Percentiles rank a stretch among this genome's conserved stretches.
Evolutionary conservation across 2,888 invertebrate genomes (phyloP).

Genomic region (Torymus tubicola): DNA sequence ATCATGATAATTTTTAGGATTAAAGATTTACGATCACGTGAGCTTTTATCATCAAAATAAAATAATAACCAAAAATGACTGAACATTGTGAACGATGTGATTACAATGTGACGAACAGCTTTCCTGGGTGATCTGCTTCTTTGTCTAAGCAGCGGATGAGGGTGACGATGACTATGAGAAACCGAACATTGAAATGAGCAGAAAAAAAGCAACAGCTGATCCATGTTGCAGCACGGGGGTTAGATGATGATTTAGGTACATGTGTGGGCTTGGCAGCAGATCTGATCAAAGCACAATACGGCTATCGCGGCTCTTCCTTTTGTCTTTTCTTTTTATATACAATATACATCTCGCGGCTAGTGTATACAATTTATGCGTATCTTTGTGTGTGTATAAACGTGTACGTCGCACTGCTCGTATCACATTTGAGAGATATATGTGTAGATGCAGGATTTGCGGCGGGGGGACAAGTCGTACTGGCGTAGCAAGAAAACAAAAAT

Average conservation of each 20-base stretch:
- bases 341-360: slow-evolving; percentile 3
- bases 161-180: slow-evolving; percentile 5
- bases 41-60: not conserved
- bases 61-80: not conserved
- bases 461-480: slow-evolving; percentile 44
- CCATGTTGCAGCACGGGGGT: slow-evolving; percentile 65
- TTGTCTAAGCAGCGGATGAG: slow-evolving; percentile 18
- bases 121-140: not conserved
- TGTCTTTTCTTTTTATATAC: slow-evolving; percentile 26
- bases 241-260: slow-evolving; percentile 17
- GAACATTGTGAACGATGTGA: not conserved
- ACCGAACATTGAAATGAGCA: slow-evolving; percentile 16
- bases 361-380: not conserved
- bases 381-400: slow-evolving; percentile 28
- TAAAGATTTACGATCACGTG: not conserved
- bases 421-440: not conserved
- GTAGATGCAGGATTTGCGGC: slow-evolving; percentile 34
- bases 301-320: slow-evolving; percentile 31
- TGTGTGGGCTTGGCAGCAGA: slow-evolving; percentile 61
- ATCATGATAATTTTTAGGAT: not conserved
- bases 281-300: slow-evolving; percentile 68
- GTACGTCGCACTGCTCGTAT: slow-evolving; percentile 6
- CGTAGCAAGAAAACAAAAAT: slow-evolving; percentile 42
- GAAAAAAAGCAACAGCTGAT: slow-evolving; percentile 49
- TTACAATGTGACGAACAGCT: slow-evolving; percentile 48